These are phyloP conservation scores for Danaus plexippus DNA, from an alignment of 1,140 invertebrate species.

Conservation along the genomic window DNA sequence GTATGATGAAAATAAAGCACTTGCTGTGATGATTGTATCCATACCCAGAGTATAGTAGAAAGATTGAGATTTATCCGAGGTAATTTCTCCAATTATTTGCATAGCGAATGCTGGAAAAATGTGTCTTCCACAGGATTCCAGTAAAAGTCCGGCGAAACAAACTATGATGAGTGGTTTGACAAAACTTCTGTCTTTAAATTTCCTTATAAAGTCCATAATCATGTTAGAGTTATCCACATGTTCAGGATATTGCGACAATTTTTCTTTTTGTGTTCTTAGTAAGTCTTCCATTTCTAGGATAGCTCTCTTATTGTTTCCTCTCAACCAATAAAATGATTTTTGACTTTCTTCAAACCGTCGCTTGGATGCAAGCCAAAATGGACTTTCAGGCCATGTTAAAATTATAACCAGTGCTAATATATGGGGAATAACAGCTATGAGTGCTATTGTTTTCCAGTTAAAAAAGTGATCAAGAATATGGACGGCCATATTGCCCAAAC, in stretches of 20 bases:
- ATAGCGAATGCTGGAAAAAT: conserved; percentile 51
- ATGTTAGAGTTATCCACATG: conserved; percentile 8
- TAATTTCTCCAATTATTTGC: conserved; percentile 43
- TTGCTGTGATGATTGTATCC: conserved; percentile 46
- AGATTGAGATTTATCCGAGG: conserved; percentile 31
- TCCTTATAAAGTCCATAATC: conserved; percentile 33
- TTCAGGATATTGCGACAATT: conserved; percentile 3
- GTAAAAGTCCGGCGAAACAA: conserved; percentile 27
- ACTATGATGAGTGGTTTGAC: conserved; percentile 42
- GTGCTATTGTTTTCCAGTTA: conserved; percentile 43
- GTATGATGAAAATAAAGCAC: conserved; percentile 40
- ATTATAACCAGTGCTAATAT: conserved; percentile 29
- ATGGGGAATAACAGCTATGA: conserved; percentile 31
- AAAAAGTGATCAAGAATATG: conserved; percentile 40
- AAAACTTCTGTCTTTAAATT: conserved; percentile 47
- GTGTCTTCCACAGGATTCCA: conserved; percentile 50
- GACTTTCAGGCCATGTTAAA: conserved; percentile 53
- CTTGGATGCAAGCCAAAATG: conserved; percentile 42
- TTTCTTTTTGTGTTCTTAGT: conserved; percentile 37
- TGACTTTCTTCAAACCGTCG: conserved; percentile 36
- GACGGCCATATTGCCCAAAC: conserved; percentile 36
- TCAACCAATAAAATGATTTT: conserved; percentile 41
- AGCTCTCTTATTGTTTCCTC: conserved; percentile 33
- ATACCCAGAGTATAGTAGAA: conserved; percentile 48
- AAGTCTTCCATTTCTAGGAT: conserved; percentile 36